Conservation (phyloP, 2,113 vertebrate species). For the Oreotrochilus melanogaster region DNA sequence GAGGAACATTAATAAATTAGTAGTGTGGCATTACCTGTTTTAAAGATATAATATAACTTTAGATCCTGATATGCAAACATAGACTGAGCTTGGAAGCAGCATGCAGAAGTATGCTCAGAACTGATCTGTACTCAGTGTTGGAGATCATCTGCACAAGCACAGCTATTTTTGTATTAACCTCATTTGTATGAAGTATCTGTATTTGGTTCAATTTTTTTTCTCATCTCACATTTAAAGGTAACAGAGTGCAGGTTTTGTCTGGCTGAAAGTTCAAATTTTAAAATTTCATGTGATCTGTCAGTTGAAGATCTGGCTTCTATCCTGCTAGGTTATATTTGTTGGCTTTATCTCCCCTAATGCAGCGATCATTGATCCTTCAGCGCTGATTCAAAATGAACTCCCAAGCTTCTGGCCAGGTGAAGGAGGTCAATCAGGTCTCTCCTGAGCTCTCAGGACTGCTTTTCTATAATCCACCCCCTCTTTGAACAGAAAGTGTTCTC, state of each 20-base stretch:
- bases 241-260: background rate
- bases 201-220: background rate
- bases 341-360: background rate
- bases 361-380: background rate
- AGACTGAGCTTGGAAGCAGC: background rate
- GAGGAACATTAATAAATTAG: conserved; percentile 4
- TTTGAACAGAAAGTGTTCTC: background rate
- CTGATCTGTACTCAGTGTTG: accelerated
- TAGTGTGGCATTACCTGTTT: background rate
- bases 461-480: background rate
- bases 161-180: background rate
- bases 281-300: background rate
- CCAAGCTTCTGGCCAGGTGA: background rate
- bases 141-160: background rate
- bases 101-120: background rate
- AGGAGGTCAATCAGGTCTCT: background rate
- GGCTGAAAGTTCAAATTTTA: background rate
- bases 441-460: background rate
- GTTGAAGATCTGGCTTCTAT: background rate
- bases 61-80: background rate
- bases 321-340: background rate
- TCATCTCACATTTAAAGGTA: background rate
- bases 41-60: background rate
- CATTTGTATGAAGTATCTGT: background rate
- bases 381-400: background rate